phyloP scores from a whole-genome alignment of 2,797 vertebrate genomes.

The Girardinus metallicus region DNA sequence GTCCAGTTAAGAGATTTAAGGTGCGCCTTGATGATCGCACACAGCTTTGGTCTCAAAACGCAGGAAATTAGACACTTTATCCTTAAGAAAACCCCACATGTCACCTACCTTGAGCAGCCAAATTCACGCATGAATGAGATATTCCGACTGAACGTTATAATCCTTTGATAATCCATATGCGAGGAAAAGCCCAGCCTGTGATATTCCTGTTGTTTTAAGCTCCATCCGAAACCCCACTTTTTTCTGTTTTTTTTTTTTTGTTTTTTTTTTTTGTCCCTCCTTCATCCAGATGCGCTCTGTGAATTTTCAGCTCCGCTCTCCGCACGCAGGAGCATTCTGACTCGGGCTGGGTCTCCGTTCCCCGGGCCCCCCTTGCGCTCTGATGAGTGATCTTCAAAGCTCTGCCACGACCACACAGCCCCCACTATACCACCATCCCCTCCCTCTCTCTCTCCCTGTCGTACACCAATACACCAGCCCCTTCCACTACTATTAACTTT shows the following conservation, averaged over 20 bases:
- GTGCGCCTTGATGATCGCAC: neutral
- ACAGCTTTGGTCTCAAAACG: neutral
- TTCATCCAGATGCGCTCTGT: constrained; percentile 68
- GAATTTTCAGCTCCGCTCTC: constrained; percentile 63
- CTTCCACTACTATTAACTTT: constrained; percentile 75
- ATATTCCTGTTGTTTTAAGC: constrained; percentile 61
- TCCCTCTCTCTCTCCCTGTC: constrained; percentile 45
- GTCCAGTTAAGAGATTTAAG: constrained; percentile 2
- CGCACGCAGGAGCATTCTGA: constrained; percentile 67
- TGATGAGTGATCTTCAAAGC: constrained; percentile 86
- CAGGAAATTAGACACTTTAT: constrained; percentile 3
- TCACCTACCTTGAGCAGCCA: constrained; percentile 72
- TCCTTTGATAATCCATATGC: constrained; percentile 77
- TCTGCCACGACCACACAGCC: constrained; percentile 78
- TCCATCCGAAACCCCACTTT: constrained; percentile 58
- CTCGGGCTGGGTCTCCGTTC: constrained; percentile 65
- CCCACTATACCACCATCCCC: constrained; percentile 25
- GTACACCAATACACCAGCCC: constrained; percentile 57
- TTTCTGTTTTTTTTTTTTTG: neutral
- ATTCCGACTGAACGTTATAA: constrained; percentile 68
- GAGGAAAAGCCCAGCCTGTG: constrained; percentile 53
- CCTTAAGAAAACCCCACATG: constrained; percentile 11
- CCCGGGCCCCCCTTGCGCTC: constrained; percentile 70
- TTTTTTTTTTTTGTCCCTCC: neutral
- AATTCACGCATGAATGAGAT: constrained; percentile 62